A percentile compares a stretch with the other conserved stretches of the same genome.
These are phyloP conservation scores for Balaeniceps rex DNA, from an alignment of 2,113 vertebrate genomes.

Conservation along the genomic window DNA sequence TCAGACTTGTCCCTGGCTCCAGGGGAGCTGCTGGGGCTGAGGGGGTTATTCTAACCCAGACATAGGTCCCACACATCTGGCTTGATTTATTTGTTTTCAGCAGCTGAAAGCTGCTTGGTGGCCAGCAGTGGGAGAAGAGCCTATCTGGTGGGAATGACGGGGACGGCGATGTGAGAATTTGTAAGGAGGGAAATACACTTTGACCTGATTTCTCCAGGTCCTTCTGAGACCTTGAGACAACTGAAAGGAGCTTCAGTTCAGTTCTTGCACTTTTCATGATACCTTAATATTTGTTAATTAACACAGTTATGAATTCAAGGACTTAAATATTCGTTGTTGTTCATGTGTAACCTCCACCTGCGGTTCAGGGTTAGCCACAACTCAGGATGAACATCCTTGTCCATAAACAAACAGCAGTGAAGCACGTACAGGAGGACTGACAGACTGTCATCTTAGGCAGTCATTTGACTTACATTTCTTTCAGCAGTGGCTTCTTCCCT, in stretches of 20 bases:
- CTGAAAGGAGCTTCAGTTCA: not conserved
- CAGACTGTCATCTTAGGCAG: not conserved
- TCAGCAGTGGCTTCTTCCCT: not conserved
- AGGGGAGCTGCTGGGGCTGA: not conserved
- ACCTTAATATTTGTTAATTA: not conserved
- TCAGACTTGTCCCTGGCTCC: not conserved
- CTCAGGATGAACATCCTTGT: not conserved
- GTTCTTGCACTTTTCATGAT: not conserved
- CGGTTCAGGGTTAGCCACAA: not conserved
- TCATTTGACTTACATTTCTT: not conserved
- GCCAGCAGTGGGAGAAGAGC: not conserved
- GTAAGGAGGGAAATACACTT: not conserved
- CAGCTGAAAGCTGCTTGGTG: not conserved
- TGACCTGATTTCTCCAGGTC: not conserved
- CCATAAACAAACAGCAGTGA: not conserved
- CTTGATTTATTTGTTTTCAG: not conserved
- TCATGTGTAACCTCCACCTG: not conserved
- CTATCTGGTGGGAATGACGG: not conserved
- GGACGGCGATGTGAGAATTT: not conserved
- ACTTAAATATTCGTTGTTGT: rapidly evolving
- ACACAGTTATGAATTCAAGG: not conserved
- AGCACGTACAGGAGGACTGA: not conserved
- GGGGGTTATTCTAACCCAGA: not conserved
- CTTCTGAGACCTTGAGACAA: not conserved
- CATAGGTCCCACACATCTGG: not conserved